Evolutionary conservation across 2,888 invertebrate species (phyloP), one percentile per base, ranked within the genome.

Genomic region (Brachyptera risi): DNA sequence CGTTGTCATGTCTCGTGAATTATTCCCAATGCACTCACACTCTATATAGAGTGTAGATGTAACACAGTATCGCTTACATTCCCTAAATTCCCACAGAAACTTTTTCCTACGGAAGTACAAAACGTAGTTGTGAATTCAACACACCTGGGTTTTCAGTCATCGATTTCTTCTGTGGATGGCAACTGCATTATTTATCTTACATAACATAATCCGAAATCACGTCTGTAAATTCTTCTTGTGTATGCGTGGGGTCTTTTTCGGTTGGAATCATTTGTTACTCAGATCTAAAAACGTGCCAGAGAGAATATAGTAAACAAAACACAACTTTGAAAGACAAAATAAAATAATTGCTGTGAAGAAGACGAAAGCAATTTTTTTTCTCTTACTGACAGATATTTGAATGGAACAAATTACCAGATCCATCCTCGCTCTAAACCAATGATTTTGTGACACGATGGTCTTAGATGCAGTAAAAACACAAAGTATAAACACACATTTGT

Each of bases 1-100:
- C 37, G 27, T 31, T n/a, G 5, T 42, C 42, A 21, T 54, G 13
- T 35, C 60, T 60, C 42, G 31, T 60, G 60, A 60, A 60, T 60
- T 47, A 60, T 60, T 60, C 60, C 56, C 54, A 56, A 60, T 56
- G 60, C 60, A 60, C 60, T 60, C 59, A 54, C 54, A 37, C 54
- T 31, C 35, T 15, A n/a, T n/a, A 35, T 37, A 54, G 35, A 54
- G 54, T 60, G 60, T 60, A 47, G 60, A 56, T 60, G 60, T 60
- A 60, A 31, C 54, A 24, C 31, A 56, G 60, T 60, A 60, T 60
- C 54, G 60, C 60, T 51, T 60, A 60, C 60, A 60, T 54, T 54
- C 60, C 54, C 60, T 31, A 27, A 40, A 40, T 60, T 60, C 60
- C 60, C 60, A 60, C 60, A 60, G 60, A 47, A 60, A 60, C 44